Evolutionary conservation across 2,797 vertebrate genomes (phyloP).

Genomic region (Darevskia nairensis): DNA sequence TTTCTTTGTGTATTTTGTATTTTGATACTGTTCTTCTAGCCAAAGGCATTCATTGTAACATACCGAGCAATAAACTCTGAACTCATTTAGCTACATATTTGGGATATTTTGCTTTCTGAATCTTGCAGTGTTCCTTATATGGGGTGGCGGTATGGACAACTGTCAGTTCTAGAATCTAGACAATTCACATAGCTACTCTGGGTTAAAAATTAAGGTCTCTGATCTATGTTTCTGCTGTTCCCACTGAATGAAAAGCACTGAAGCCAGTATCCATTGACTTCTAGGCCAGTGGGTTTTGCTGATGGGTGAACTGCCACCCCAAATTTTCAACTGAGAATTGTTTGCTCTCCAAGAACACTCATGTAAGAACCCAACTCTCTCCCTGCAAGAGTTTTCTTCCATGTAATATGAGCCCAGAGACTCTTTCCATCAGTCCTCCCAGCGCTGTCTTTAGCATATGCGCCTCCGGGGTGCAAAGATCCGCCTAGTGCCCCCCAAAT

Average conservation of each 20-base stretch:
- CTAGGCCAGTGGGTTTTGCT: neutral
- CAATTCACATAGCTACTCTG: neutral
- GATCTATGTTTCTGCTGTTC: no score
- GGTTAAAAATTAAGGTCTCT: neutral
- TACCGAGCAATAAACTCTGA: constrained; percentile 60
- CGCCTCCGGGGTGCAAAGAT: no score
- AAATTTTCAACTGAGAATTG: neutral
- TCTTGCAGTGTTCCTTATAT: neutral
- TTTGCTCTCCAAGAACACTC: neutral
- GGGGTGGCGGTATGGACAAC: neutral
- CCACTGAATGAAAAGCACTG: neutral
- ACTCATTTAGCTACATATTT: neutral
- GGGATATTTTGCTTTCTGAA: neutral
- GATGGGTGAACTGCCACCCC: neutral
- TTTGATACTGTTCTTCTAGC: constrained; percentile 31
- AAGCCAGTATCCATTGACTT: neutral
- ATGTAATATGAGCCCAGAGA: neutral
- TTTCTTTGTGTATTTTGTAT: constrained; percentile 34
- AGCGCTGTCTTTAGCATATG: no score
- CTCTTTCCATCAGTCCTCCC: neutral
- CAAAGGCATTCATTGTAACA: constrained; percentile 38
- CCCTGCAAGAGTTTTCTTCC: neutral
- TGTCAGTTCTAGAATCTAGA: neutral
- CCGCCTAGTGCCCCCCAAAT: no score
- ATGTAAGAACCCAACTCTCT: no score